These are phyloP conservation scores for Apostichopus parvimensis DNA, from an alignment of 35 echinoderm and acorn worm genomes.

Conservation along the genomic window DNA sequence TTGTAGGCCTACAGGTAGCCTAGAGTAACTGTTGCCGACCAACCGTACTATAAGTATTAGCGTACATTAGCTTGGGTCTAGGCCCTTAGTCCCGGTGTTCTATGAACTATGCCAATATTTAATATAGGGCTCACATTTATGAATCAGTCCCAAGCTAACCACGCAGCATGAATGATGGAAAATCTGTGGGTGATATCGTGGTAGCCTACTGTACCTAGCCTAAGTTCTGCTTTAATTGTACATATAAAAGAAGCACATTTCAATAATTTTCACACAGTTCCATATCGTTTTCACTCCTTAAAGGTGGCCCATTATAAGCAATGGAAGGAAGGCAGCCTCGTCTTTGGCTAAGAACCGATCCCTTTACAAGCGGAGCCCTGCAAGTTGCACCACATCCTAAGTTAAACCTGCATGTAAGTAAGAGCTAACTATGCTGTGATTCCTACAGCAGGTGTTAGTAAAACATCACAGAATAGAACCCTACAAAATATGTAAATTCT, in stretches of 20 bases:
- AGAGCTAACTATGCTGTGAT: too few species aligned
- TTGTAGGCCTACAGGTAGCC: too few species aligned
- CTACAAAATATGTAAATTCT: too few species aligned
- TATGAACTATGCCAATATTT: too few species aligned
- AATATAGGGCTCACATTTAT: too few species aligned
- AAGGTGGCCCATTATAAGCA: not conserved
- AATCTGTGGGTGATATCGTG: not conserved
- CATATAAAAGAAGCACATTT: not conserved
- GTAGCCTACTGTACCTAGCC: not conserved
- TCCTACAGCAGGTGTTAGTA: not conserved
- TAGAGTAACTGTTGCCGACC: too few species aligned
- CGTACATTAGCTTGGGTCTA: too few species aligned
- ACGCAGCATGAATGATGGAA: slow-evolving; percentile 11
- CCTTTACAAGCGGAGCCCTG: slow-evolving; percentile 83
- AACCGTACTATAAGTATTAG: too few species aligned
- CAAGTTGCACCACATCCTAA: slow-evolving; percentile 95
- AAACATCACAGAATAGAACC: too few species aligned
- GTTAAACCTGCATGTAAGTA: slow-evolving; percentile 91
- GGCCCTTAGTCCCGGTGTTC: too few species aligned
- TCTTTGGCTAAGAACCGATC: slow-evolving; percentile 79
- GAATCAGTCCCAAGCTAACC: too few species aligned
- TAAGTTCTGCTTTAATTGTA: not conserved
- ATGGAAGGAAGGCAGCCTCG: not conserved
- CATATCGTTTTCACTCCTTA: not conserved
- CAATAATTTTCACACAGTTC: too few species aligned